Evolutionary conservation across 2,888 invertebrate species (phyloP).

Genomic region (Malachius bipustulatus): DNA sequence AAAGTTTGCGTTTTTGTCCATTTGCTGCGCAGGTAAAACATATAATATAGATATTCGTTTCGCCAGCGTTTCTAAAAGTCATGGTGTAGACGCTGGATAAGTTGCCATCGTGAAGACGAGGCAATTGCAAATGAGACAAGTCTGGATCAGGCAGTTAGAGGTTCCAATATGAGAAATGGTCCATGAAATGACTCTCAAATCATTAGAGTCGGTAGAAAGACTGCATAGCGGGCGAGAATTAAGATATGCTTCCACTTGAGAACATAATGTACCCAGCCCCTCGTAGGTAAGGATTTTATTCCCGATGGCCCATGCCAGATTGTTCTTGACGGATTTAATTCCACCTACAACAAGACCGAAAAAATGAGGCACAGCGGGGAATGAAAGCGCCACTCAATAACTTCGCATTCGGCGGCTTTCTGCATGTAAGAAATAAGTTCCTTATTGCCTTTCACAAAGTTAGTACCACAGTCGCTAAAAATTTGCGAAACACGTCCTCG

Average conservation of each 20-base stretch:
- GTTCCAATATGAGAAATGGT: constrained; percentile 9
- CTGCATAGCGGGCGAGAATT: constrained; percentile 14
- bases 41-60: too few relatives aligned
- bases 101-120: constrained; percentile 6
- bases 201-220: constrained; percentile 11
- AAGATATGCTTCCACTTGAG: constrained; percentile 12
- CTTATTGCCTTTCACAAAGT: too few relatives aligned
- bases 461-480: too few relatives aligned
- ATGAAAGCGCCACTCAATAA: constrained; percentile 14
- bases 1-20: too few relatives aligned
- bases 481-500: too few relatives aligned
- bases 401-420: too few relatives aligned
- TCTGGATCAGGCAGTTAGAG: constrained; percentile 4
- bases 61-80: not conserved
- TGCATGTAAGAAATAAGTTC: too few relatives aligned
- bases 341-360: constrained; percentile 15
- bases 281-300: constrained; percentile 14
- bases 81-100: too few relatives aligned
- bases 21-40: too few relatives aligned
- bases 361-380: constrained; percentile 14
- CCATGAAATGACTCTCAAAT: constrained; percentile 11
- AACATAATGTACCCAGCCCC: constrained; percentile 10
- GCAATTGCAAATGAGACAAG: not conserved
- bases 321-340: constrained; percentile 15
- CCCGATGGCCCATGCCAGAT: constrained; percentile 12